These are phyloP conservation scores for Brassicogethes aeneus DNA, from an alignment of 2,888 invertebrate genomes.

Conservation along the genomic window DNA sequence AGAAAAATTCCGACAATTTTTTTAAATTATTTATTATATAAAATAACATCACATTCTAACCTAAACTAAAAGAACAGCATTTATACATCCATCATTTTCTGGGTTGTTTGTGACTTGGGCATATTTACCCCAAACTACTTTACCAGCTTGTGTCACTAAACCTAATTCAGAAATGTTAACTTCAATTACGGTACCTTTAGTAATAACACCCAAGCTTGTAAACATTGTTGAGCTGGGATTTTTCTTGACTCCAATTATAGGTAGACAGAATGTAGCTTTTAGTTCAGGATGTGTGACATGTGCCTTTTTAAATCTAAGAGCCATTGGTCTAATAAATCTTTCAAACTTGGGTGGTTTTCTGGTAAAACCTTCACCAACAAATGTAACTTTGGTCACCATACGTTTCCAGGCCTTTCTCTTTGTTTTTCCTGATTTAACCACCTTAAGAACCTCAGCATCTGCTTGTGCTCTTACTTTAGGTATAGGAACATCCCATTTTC, in stretches of 20 bases:
- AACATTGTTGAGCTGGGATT: slow-evolving; percentile 97
- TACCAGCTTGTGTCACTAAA: slow-evolving; percentile 96
- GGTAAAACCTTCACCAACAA: slow-evolving; percentile 96
- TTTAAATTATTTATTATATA: slow-evolving; percentile 9
- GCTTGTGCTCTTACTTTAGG: slow-evolving; percentile 96
- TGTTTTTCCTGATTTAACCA: slow-evolving; percentile 83
- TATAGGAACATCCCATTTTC: slow-evolving; percentile 99
- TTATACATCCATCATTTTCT: slow-evolving; percentile 99
- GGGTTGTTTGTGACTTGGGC: slow-evolving; percentile 99
- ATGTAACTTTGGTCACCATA: slow-evolving; percentile 98
- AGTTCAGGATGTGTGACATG: slow-evolving; percentile 99
- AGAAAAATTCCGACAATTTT: background rate
- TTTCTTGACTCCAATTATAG: slow-evolving; percentile 98
- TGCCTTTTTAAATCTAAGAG: slow-evolving; percentile 89
- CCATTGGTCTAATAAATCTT: slow-evolving; percentile 97
- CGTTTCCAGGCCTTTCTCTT: slow-evolving; percentile 97
- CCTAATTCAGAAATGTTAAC: slow-evolving; percentile 98
- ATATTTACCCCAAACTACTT: slow-evolving; percentile 99
- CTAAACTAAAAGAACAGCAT: slow-evolving; percentile 94
- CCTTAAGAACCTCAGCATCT: slow-evolving; percentile 94
- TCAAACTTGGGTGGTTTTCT: slow-evolving; percentile 99
- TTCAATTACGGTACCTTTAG: slow-evolving; percentile 96
- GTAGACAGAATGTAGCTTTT: slow-evolving; percentile 94
- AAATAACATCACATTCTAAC: slow-evolving; percentile 12
- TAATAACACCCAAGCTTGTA: slow-evolving; percentile 94